phyloP scores from a whole-genome alignment of 2,113 vertebrate genomes.

The Dolichallabes microphthalmus region DNA sequence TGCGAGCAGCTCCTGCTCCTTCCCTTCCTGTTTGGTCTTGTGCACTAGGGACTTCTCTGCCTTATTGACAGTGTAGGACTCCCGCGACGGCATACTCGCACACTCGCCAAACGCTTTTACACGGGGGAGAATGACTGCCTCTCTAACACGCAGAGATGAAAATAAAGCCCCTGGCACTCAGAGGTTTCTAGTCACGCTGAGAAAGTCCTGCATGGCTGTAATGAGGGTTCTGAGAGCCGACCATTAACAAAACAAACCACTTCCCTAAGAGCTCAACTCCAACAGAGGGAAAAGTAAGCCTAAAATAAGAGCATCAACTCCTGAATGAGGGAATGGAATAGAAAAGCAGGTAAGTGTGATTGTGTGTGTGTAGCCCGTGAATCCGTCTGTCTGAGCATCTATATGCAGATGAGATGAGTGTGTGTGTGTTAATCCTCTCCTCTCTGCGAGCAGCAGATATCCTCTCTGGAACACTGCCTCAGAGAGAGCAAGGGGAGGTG shows the following conservation, averaged over 20 bases:
- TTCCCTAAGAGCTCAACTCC: background rate
- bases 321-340: conserved; percentile 54
- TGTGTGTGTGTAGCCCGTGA: conserved; percentile 39
- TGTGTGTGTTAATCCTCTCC: conserved; percentile 76
- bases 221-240: conserved; percentile 11
- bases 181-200: conserved; percentile 50
- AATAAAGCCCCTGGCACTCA: conserved; percentile 50
- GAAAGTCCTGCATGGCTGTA: conserved; percentile 57
- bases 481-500: conserved; percentile 68
- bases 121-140: conserved; percentile 13
- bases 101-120: conserved; percentile 37
- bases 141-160: conserved; percentile 18
- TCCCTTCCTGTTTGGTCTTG: conserved; percentile 83
- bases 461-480: conserved; percentile 79
- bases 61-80: conserved; percentile 80
- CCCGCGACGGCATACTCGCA: conserved; percentile 86
- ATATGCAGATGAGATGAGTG: conserved; percentile 75
- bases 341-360: conserved; percentile 54
- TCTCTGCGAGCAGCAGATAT: conserved; percentile 75
- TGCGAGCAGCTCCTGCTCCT: conserved; percentile 87
- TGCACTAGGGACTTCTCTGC: conserved; percentile 77
- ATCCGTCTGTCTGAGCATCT: conserved; percentile 61
- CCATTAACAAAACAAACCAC: conserved; percentile 44
- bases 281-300: conserved; percentile 11
- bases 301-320: conserved; percentile 50